Conservation (phyloP, 53 echinoderm and acorn worm species). For the Actinopyga echinites region DNA sequence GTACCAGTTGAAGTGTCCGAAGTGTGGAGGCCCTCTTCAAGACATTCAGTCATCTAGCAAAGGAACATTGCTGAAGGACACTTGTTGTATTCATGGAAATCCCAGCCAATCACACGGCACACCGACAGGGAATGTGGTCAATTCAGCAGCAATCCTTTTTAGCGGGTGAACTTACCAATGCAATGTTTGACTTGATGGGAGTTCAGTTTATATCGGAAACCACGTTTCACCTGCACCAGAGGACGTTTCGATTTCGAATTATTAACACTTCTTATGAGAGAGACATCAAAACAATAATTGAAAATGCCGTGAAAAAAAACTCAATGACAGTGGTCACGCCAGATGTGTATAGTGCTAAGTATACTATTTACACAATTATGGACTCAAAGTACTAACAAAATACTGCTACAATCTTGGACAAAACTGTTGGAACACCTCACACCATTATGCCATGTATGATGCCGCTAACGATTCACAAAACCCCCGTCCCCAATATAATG, state of each 20-base stretch:
- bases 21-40: no score
- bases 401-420: no score
- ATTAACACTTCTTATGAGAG: neutral
- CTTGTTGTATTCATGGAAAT: no score
- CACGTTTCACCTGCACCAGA: neutral
- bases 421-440: no score
- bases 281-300: neutral
- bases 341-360: conserved; percentile 45
- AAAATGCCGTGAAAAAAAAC: neutral
- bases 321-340: neutral
- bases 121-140: conserved; percentile 25
- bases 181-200: neutral
- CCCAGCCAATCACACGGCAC: conserved; percentile 6
- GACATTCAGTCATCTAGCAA: no score
- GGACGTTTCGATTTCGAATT: neutral
- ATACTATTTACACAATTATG: conserved; percentile 1
- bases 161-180: neutral
- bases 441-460: no score
- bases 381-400: neutral
- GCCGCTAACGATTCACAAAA: no score
- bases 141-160: conserved; percentile 14
- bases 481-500: no score
- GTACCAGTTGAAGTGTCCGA: no score
- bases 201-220: neutral
- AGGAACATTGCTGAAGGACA: no score